These are phyloP conservation scores for Phyllostomus hastatus DNA, from an alignment of 2,113 vertebrate species.

Conservation along the genomic window DNA sequence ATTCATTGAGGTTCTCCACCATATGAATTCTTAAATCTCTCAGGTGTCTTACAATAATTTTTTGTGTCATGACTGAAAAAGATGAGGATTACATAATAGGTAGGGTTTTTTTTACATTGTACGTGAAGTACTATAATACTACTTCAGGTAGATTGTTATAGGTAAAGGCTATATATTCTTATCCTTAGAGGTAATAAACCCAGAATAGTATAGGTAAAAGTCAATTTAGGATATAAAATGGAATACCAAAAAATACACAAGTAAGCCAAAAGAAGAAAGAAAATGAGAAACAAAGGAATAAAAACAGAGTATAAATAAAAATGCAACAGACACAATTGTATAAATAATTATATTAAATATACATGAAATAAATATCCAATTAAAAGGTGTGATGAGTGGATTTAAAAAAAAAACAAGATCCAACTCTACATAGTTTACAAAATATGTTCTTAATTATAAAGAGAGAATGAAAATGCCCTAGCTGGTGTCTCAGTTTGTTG, in stretches of 20 bases:
- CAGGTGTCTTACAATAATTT: not conserved
- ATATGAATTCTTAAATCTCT: conserved; percentile 45
- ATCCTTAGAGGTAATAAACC: not conserved
- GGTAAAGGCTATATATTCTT: not conserved
- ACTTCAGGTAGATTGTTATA: not conserved
- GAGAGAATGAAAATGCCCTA: too few relatives aligned
- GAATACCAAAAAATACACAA: not conserved
- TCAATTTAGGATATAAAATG: not conserved
- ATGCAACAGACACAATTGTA: not conserved
- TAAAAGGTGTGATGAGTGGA: not conserved
- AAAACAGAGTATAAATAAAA: not conserved
- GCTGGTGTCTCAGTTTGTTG: too few relatives aligned
- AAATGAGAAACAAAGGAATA: not conserved
- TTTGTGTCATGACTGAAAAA: not conserved
- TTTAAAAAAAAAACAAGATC: not conserved
- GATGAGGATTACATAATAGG: not conserved
- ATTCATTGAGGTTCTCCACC: not conserved
- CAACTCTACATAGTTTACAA: not conserved
- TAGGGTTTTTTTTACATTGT: not conserved
- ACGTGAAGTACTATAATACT: not conserved
- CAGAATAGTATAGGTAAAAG: not conserved
- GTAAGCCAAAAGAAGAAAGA: not conserved
- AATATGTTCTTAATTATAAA: conserved; percentile 14
- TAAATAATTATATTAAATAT: conserved; percentile 6
- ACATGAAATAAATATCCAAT: not conserved